Evolutionary conservation across 2,113 vertebrate genomes (phyloP).

Genomic region (Sisor rabdophorus): DNA sequence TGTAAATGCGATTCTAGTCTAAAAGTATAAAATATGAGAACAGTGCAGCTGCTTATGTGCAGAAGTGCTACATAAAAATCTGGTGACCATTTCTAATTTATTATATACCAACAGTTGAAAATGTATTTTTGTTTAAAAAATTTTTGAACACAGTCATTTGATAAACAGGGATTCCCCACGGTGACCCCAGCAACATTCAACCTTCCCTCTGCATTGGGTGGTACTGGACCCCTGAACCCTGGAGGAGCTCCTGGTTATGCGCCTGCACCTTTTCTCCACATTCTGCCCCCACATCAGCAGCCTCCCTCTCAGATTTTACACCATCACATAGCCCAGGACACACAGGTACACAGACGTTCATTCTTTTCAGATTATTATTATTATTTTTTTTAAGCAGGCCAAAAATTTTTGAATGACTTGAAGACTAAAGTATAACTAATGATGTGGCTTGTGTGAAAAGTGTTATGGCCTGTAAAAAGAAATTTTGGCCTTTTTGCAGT

Average conservation of each 20-base stretch:
- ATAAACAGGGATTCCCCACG: slow-evolving; percentile 96
- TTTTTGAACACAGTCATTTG: slow-evolving; percentile 74
- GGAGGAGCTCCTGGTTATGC: slow-evolving; percentile 85
- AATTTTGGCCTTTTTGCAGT: background rate
- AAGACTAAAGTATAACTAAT: too few species aligned
- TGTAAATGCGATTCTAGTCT: background rate
- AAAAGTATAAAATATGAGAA: too few species aligned
- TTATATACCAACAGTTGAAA: background rate
- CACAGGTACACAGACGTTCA: slow-evolving; percentile 59
- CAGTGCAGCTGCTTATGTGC: too few species aligned
- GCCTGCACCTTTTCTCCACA: slow-evolving; percentile 86
- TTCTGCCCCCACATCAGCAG: slow-evolving; percentile 92
- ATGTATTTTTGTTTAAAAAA: background rate
- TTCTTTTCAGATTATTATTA: background rate
- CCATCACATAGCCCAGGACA: slow-evolving; percentile 75
- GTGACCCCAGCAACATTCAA: slow-evolving; percentile 89
- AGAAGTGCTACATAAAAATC: background rate
- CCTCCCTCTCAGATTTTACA: slow-evolving; percentile 93
- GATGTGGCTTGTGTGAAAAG: too few species aligned
- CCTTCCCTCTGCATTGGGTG: slow-evolving; percentile 89
- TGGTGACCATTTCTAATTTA: background rate
- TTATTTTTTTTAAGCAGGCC: too few species aligned
- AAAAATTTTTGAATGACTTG: too few species aligned
- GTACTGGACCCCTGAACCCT: slow-evolving; percentile 83
- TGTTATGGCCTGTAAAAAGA: too few species aligned